Percentiles rank a stretch among this genome's conserved stretches.
Evolutionary conservation across 2,113 vertebrate genomes (phyloP).

Genomic region (Amblyornis subalaris): DNA sequence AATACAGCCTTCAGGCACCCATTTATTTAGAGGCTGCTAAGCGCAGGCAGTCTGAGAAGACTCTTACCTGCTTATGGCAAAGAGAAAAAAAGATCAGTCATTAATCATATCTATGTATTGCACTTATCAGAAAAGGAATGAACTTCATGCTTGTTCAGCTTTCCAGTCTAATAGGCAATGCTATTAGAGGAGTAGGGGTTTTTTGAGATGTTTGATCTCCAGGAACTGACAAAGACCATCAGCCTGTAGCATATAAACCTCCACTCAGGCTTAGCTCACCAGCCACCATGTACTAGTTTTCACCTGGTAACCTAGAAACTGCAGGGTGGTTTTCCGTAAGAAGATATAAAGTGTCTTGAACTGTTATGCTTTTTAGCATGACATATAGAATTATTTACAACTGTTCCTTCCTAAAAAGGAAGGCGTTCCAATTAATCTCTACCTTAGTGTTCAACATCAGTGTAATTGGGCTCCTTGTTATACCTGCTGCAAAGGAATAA

Average conservation of each 20-base stretch:
- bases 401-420: background rate
- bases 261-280: background rate
- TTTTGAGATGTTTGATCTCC: background rate
- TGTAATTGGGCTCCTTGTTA: background rate
- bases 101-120: background rate
- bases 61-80: background rate
- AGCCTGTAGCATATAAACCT: background rate
- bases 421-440: background rate
- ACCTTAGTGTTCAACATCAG: background rate
- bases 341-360: background rate
- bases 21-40: background rate
- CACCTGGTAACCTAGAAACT: background rate
- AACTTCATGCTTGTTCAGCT: background rate
- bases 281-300: background rate
- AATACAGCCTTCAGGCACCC: background rate
- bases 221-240: background rate
- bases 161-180: background rate
- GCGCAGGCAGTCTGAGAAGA: background rate
- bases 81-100: background rate
- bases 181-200: background rate
- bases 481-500: background rate
- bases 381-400: background rate
- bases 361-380: background rate
- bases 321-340: background rate
- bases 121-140: background rate